These are phyloP conservation scores for Idris sp. DNA, from an alignment of 1,140 invertebrate genomes.

Conservation along the genomic window DNA sequence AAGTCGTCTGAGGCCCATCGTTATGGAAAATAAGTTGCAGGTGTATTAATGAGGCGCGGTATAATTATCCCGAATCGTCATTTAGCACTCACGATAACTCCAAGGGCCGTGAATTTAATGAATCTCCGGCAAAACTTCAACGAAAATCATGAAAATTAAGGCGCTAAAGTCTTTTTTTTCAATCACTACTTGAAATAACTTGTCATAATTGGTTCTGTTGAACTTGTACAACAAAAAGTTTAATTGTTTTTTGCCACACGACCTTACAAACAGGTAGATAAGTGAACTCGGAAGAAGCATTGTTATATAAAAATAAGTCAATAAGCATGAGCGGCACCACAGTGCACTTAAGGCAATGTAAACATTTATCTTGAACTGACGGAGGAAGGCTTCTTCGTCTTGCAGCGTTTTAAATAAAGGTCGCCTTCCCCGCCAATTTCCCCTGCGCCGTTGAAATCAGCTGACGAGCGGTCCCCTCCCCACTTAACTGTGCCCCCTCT, in stretches of 20 bases:
- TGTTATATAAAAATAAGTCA: slow-evolving; percentile 55
- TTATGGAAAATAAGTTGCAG: slow-evolving; percentile 43
- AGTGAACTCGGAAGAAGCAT: slow-evolving; percentile 12
- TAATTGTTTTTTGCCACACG: no score
- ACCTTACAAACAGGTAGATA: slow-evolving; percentile 5
- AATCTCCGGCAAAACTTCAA: no score
- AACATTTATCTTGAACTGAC: slow-evolving; percentile 66
- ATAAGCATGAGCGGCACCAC: slow-evolving; percentile 36
- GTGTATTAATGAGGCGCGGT: slow-evolving; percentile 35
- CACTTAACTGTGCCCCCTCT: slow-evolving; percentile 12
- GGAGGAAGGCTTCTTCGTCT: slow-evolving; percentile 65
- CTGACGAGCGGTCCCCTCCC: slow-evolving; percentile 70
- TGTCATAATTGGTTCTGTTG: no score
- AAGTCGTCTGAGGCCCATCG: slow-evolving; percentile 34
- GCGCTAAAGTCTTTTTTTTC: no score
- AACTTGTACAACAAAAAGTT: no score
- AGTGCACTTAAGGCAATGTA: slow-evolving; percentile 44
- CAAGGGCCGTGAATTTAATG: no score
- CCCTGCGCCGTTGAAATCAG: slow-evolving; percentile 72
- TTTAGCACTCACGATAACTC: no score
- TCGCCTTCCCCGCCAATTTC: slow-evolving; percentile 69
- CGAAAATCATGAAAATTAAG: no score
- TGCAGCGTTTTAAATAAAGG: slow-evolving; percentile 73
- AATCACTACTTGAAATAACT: no score
- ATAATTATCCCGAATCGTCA: slow-evolving; percentile 42